Evolutionary conservation across 2,113 vertebrate species (phyloP).

Genomic region (Semicossyphus pulcher): DNA sequence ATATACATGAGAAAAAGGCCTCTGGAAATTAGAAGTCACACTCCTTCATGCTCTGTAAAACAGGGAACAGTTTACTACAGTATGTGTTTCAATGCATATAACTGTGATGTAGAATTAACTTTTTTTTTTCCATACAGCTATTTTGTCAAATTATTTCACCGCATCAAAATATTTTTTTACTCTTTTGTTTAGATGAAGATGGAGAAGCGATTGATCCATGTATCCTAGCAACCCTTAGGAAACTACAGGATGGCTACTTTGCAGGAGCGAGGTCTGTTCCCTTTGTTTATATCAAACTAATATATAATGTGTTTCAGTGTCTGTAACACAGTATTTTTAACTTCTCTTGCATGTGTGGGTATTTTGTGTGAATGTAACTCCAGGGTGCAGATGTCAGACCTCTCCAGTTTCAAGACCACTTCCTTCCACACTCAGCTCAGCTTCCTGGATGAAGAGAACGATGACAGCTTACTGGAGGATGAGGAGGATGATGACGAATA

Average conservation of each 20-base stretch:
- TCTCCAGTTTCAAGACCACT: conserved; percentile 94
- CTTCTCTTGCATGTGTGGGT: not conserved
- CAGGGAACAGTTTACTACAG: too few relatives aligned
- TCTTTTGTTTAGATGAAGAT: conserved; percentile 87
- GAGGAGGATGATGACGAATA: conserved; percentile 81
- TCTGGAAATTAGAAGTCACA: too few relatives aligned
- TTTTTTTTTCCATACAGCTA: not conserved
- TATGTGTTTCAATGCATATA: too few relatives aligned
- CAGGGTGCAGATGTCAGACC: conserved; percentile 93
- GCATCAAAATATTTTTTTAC: not conserved
- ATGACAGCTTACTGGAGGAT: conserved; percentile 88
- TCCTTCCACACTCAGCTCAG: conserved; percentile 95
- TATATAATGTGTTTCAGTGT: too few relatives aligned
- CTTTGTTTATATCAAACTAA: too few relatives aligned
- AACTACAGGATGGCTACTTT: conserved; percentile 97
- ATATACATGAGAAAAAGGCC: too few relatives aligned
- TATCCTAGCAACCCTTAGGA: conserved; percentile 92
- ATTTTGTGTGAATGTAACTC: conserved; percentile 29
- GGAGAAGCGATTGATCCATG: conserved; percentile 92
- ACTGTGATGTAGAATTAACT: not conserved
- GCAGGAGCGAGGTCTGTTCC: conserved; percentile 91
- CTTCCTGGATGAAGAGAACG: conserved; percentile 92
- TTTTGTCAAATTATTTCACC: not conserved
- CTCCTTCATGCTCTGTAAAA: too few relatives aligned
- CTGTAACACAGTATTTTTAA: not conserved